Conservation (phyloP, 2,113 vertebrate species). For the Melanostigma gelatinosum region DNA sequence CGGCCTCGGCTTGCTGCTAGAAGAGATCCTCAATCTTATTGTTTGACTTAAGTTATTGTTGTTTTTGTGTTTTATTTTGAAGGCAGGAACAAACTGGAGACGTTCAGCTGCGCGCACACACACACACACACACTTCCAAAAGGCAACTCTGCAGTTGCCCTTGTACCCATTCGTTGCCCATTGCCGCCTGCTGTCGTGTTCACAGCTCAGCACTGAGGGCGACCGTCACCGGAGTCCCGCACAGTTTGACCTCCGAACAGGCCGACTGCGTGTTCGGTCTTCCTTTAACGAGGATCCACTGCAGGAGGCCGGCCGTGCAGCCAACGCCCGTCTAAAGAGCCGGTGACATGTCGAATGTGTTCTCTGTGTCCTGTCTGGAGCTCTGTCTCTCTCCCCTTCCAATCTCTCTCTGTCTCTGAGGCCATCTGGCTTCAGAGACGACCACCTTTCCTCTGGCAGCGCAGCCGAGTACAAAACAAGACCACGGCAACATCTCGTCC, state of each 20-base stretch:
- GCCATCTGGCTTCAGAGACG: conserved; percentile 13
- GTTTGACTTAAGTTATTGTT: conserved; percentile 71
- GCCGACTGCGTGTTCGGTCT: conserved; percentile 44
- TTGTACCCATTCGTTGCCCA: conserved; percentile 25
- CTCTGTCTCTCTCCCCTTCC: not conserved
- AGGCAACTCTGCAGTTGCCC: conserved; percentile 3
- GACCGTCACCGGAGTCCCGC: conserved; percentile 25
- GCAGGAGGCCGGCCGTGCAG: conserved; percentile 25
- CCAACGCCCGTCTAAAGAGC: conserved; percentile 38
- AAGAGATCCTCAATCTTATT: conserved; percentile 56
- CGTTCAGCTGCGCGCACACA: conserved; percentile 27
- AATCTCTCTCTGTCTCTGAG: not conserved
- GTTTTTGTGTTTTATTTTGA: conserved; percentile 53
- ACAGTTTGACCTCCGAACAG: conserved; percentile 36
- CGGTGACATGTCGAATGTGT: conserved; percentile 51
- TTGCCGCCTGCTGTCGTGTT: conserved; percentile 49
- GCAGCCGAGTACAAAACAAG: not conserved
- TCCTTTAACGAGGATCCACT: conserved; percentile 43
- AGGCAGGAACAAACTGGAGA: conserved; percentile 58
- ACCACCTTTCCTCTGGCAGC: not conserved
- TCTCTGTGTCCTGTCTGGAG: conserved; percentile 20
- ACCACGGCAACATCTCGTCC: conserved; percentile 4
- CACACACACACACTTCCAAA: conserved; percentile 23
- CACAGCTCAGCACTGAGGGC: conserved; percentile 36
- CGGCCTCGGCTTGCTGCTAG: conserved; percentile 77